These are phyloP conservation scores for Phasia obesa DNA, from an alignment of 2,888 invertebrate genomes.

Conservation along the genomic window DNA sequence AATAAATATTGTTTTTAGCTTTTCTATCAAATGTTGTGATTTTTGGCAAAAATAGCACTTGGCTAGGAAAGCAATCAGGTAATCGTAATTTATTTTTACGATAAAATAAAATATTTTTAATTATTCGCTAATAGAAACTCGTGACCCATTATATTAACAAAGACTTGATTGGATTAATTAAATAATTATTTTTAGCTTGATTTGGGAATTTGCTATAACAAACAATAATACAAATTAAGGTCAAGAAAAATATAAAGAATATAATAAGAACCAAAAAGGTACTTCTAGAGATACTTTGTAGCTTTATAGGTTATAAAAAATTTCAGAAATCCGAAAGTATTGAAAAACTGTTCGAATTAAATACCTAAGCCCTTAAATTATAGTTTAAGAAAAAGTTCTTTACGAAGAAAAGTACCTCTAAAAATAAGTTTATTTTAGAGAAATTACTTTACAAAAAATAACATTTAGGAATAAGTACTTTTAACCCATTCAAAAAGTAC, in stretches of 20 bases:
- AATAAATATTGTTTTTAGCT: slow-evolving; percentile 28
- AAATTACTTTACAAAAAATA: neutral
- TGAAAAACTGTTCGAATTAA: too few species aligned
- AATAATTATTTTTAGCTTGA: neutral
- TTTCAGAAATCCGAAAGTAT: too few species aligned
- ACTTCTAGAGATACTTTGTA: too few species aligned
- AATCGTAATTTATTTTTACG: slow-evolving; percentile 11
- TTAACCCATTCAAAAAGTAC: neutral
- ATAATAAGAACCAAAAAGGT: neutral
- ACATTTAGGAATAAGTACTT: too few species aligned
- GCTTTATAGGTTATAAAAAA: too few species aligned
- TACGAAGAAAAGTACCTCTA: neutral
- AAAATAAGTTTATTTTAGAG: neutral
- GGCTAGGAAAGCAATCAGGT: slow-evolving; percentile 43
- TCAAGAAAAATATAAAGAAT: neutral
- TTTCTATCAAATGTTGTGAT: neutral
- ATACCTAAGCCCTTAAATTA: too few species aligned
- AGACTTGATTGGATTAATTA: slow-evolving; percentile 1
- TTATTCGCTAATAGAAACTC: slow-evolving; percentile 44
- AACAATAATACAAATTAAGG: slow-evolving; percentile 25
- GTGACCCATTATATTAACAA: slow-evolving; percentile 27
- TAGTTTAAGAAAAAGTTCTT: too few species aligned
- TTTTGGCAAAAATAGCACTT: slow-evolving; percentile 38
- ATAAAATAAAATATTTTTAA: slow-evolving; percentile 21
- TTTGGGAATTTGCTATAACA: neutral